phyloP scores from a whole-genome alignment of 2,888 invertebrate species.

The Orgyia antiqua region DNA sequence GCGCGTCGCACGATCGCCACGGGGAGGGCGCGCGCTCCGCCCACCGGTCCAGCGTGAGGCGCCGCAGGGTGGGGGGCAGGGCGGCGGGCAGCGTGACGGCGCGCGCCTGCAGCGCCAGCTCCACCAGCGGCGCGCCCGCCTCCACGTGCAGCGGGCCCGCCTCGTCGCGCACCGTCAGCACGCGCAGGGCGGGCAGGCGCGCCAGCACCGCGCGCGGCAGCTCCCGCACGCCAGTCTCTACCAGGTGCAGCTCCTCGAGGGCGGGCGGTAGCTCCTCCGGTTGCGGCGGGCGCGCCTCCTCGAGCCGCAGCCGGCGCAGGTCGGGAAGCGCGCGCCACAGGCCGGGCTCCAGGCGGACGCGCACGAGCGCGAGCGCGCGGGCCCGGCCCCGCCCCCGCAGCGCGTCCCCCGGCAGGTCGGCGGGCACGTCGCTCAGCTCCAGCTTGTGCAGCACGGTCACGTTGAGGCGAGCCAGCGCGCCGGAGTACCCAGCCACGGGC shows the following conservation, averaged over 20 bases:
- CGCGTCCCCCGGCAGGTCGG: conserved; percentile 4
- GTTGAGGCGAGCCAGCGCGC: conserved; percentile 7
- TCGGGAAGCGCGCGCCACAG: neutral
- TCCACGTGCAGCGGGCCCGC: conserved; percentile 3
- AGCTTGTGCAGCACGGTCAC: conserved; percentile 4
- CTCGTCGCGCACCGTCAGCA: conserved; percentile 12
- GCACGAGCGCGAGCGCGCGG: conserved; percentile 45
- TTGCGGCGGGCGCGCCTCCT: conserved; percentile 2
- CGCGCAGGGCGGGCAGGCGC: conserved; percentile 5
- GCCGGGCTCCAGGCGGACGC: conserved; percentile 49
- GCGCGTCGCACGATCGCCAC: conserved; percentile 12
- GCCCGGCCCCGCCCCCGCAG: conserved; percentile 3
- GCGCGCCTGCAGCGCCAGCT: conserved; percentile 5
- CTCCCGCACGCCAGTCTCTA: conserved; percentile 1
- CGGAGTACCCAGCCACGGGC: conserved; percentile 11
- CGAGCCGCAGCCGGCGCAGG: conserved; percentile 7
- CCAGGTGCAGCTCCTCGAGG: conserved; percentile 9
- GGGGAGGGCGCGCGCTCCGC: conserved; percentile 12
- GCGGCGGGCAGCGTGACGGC: conserved; percentile 7
- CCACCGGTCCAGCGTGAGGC: conserved; percentile 13
- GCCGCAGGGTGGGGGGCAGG: conserved; percentile 10
- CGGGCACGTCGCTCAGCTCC: neutral
- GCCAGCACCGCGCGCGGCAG: conserved; percentile 5
- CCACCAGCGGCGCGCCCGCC: conserved; percentile 4
- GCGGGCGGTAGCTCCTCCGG: conserved; percentile 2